Base-by-base conservation (phyloP, 92 coral and sea anemone genomes). In the Palythoa heliodiscus region DNA sequence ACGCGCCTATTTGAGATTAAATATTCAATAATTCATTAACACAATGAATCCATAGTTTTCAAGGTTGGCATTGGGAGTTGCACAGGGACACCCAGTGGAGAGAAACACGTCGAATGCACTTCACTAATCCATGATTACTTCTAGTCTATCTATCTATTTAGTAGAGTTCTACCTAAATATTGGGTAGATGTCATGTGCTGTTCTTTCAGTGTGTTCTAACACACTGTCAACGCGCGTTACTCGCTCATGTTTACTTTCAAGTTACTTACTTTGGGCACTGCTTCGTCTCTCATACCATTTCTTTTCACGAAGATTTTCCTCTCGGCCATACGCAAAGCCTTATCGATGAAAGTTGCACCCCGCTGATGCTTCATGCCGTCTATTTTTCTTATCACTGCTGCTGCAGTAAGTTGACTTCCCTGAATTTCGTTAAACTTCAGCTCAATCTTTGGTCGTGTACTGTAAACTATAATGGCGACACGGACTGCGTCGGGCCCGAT, bases 281-380 rank as follows among this genome's bases (percentile, higher is more conserved):
- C 52, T 23, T 25, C 55, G 25, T 52, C 72, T 38, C 84, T 79
- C 73, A 64, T 64, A 20, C 84, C 84, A 79, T 61, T 79, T 0
- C 54, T 54, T 22, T 43, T 29, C 38, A 52, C 23, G n/a, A 79
- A 79, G 39, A 79, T 17, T 64, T 79, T 73, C 39, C 73, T 79
- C 72, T 79, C 84, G 40, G 84, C 84, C 73, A 2, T 79, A 38
- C 84, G 73, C 37, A 79, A 20, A 47, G 84, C 84, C 73, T 79
- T 79, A 25, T 79, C 84, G 7, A 79, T 79, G 24, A 63, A 79
- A 15, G 84, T 79, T 35, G 47, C 12, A 66, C 84, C 84, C 52
- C 84, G 73, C 61, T 79, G 84, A 79, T 79, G 84, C 14, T 79
- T 47, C 54, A 79, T 64, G 13, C 39, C 24, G 19, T 79, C 58